These are phyloP conservation scores for Kradibia gibbosae DNA, from an alignment of 1,140 invertebrate genomes.

Conservation along the genomic window DNA sequence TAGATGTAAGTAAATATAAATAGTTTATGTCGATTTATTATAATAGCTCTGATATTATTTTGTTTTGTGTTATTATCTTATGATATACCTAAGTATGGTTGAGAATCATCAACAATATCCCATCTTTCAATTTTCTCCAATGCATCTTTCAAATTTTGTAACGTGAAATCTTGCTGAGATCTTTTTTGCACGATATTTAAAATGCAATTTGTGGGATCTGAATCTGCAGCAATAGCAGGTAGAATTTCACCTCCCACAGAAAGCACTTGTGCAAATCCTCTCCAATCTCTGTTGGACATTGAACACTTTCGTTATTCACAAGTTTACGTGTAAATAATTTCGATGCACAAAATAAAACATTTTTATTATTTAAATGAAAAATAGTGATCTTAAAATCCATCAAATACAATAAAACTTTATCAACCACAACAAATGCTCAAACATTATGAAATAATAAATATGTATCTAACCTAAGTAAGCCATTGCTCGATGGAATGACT, in stretches of 20 bases:
- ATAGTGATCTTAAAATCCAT: too few species aligned
- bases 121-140: constrained; percentile 78
- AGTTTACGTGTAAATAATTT: background rate
- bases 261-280: constrained; percentile 76
- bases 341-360: background rate
- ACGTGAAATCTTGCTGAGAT: constrained; percentile 65
- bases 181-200: constrained; percentile 72
- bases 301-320: constrained; percentile 3
- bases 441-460: constrained; percentile 4
- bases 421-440: too few species aligned
- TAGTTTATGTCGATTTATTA: background rate
- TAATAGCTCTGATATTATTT: background rate
- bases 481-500: constrained; percentile 74
- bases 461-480: constrained; percentile 72
- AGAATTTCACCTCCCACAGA: constrained; percentile 70
- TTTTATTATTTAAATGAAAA: background rate
- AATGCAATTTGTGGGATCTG: constrained; percentile 74
- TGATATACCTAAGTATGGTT: constrained; percentile 74
- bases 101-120: constrained; percentile 78
- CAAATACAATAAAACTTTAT: too few species aligned
- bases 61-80: constrained; percentile 24
- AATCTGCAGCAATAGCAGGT: constrained; percentile 67
- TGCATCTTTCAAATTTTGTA: constrained; percentile 72
- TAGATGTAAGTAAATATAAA: constrained; percentile 13
- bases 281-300: constrained; percentile 76